phyloP scores from a whole-genome alignment of 2,797 vertebrate species.

The Diplodus sargus region DNA sequence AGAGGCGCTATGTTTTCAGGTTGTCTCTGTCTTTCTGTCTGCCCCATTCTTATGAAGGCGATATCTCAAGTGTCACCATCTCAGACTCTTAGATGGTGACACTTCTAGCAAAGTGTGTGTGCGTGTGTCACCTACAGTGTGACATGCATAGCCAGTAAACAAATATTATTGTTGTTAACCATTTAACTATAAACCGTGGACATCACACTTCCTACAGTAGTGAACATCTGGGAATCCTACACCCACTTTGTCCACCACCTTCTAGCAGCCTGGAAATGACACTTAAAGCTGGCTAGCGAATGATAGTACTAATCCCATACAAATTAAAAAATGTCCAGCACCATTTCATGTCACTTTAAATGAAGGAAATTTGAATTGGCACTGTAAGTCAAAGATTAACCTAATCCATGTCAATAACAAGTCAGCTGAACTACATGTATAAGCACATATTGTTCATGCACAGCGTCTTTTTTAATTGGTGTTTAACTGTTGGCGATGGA shows the following conservation, averaged over 20 bases:
- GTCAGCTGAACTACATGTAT: constrained; percentile 1
- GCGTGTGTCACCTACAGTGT: too few species aligned
- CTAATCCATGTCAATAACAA: constrained; percentile 17
- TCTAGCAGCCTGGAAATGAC: constrained; percentile 6
- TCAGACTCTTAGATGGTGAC: too few species aligned
- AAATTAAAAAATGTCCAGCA: constrained; percentile 2
- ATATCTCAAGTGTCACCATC: too few species aligned
- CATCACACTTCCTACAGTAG: not conserved
- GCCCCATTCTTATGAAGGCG: too few species aligned
- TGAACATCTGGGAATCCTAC: not conserved
- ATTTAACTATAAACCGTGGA: not conserved
- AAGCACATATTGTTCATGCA: constrained; percentile 3
- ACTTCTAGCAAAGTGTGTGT: too few species aligned
- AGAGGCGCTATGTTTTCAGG: too few species aligned
- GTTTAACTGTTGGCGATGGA: constrained; percentile 36
- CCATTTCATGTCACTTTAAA: constrained; percentile 24
- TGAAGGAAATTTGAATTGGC: constrained; percentile 14
- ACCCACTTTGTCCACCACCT: not conserved
- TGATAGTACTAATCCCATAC: not conserved
- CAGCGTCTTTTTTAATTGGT: constrained; percentile 34
- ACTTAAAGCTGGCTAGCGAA: constrained; percentile 8
- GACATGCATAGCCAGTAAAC: too few species aligned
- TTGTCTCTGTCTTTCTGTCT: too few species aligned
- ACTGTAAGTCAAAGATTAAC: constrained; percentile 7
- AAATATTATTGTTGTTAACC: too few species aligned